These are phyloP conservation scores for Crocodylus rhombifer DNA, from an alignment of 2,797 vertebrate genomes.

Conservation along the genomic window DNA sequence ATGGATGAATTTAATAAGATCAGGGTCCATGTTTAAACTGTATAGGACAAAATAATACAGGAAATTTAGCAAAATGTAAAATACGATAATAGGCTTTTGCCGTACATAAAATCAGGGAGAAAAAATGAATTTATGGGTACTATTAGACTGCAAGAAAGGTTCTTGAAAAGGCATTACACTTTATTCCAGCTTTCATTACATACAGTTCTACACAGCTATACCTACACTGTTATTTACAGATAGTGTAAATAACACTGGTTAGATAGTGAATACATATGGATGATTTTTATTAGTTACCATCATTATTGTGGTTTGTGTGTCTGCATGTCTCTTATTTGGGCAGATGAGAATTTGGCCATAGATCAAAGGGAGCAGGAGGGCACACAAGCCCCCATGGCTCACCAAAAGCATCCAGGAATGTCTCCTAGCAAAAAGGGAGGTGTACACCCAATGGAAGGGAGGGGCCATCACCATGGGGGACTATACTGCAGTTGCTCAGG, in stretches of 20 bases:
- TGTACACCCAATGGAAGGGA: no score
- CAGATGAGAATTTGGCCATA: no score
- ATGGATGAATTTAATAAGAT: not conserved
- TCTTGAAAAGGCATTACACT: not conserved
- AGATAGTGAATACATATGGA: not conserved
- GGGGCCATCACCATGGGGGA: no score
- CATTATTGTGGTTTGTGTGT: not conserved
- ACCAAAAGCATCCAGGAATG: no score
- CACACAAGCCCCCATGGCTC: no score
- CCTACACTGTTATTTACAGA: not conserved
- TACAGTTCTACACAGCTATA: not conserved
- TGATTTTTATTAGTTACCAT: not conserved
- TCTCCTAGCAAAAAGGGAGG: no score
- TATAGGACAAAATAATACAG: not conserved
- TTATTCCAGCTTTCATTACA: not conserved
- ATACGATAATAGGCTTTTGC: not conserved
- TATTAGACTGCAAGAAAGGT: not conserved
- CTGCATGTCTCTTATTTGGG: not conserved
- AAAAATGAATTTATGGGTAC: no score
- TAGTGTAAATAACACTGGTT: no score
- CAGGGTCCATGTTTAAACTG: fast-evolving
- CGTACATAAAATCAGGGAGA: not conserved
- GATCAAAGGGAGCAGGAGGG: no score
- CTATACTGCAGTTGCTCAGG: no score
- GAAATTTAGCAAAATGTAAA: not conserved